These are phyloP conservation scores for Phalacrocorax brasilianus DNA, from an alignment of 2,113 vertebrate species.

Conservation along the genomic window DNA sequence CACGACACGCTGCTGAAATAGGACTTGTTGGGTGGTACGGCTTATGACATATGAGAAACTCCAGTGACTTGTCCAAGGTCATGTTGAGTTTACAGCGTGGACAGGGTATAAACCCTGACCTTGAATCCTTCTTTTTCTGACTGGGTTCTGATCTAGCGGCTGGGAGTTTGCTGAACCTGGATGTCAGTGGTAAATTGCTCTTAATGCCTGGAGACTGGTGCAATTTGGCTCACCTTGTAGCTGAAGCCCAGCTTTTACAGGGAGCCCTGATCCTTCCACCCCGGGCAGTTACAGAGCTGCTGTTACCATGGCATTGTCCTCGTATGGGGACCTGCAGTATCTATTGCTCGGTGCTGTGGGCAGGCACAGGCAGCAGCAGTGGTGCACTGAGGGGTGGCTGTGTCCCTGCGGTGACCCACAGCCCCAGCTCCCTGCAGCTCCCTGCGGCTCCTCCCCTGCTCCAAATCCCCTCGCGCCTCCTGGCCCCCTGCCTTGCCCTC, in stretches of 20 bases:
- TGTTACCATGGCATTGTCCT: fast-evolving
- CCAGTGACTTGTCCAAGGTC: not conserved
- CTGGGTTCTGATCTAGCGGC: not conserved
- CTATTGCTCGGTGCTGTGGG: fast-evolving
- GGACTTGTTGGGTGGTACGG: not conserved
- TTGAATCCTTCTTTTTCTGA: not conserved
- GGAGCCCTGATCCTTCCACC: not conserved
- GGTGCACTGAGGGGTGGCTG: not conserved
- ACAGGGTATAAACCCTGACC: not conserved
- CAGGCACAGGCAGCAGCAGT: not conserved
- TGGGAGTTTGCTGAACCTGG: not conserved
- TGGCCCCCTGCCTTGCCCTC: not conserved
- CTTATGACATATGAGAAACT: not conserved
- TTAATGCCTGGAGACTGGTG: not conserved
- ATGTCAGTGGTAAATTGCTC: not conserved
- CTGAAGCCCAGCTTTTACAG: not conserved
- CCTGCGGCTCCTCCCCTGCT: not conserved
- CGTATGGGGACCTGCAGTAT: fast-evolving
- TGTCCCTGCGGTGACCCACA: not conserved
- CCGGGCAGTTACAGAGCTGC: not conserved
- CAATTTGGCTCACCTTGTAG: not conserved
- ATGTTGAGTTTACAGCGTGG: not conserved
- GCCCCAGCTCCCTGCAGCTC: not conserved
- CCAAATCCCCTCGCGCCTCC: fast-evolving
- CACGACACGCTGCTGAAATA: not conserved